Base-by-base conservation (phyloP, 2,113 vertebrate species). In the Nycticryphes semicollaris region DNA sequence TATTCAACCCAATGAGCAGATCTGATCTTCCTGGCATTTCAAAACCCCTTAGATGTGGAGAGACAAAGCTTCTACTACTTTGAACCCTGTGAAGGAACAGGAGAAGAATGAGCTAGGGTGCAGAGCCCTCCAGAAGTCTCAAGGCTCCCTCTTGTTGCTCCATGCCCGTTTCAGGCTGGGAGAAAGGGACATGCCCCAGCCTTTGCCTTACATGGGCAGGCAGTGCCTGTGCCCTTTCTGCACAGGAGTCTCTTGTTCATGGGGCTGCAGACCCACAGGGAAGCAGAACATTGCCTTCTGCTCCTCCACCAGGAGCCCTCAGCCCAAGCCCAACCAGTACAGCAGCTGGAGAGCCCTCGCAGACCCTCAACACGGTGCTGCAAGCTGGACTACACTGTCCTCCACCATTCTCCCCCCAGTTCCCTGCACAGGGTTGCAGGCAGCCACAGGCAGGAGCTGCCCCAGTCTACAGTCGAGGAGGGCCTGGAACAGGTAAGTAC, bases 361-460 rank as follows among this genome's bases (percentile, higher is more conserved):
- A 51, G 3, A 12, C 21, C 37, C 24, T 35, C 0, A 0, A 9
- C 4, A 1, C 0, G 0, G 23, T 33, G 27, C 17, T 1, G 0
- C 10, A 24, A 84, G 74, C n/a, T 10, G 9, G 19, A 25, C 56
- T 66, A 54, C 4, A 0, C 41, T 18, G 14, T 5, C 70, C 63
- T 60, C 56, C 48, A 21, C 31, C 33, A n/a, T 31, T 27, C 10
- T 24, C 30, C 53, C 30, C 53, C 31, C 0, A 0, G 1, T 9
- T 54, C 21, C 39, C 43, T 30, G 20, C 3, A 15, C 3, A 7
- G 45, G 12, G n/a, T 9, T 7, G 6, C 6, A 3, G 7, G 31
- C 27, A 22, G n/a, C 17, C 41, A 10, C 5, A 24, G 23, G 64
- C n/a, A 57, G 43, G 57, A 83, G 31, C 33, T 63, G 39, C 18